A percentile compares a stretch with the other conserved stretches of the same genome.
phyloP scores from a whole-genome alignment of 2,797 vertebrate genomes.

The Apogon talboti region DNA sequence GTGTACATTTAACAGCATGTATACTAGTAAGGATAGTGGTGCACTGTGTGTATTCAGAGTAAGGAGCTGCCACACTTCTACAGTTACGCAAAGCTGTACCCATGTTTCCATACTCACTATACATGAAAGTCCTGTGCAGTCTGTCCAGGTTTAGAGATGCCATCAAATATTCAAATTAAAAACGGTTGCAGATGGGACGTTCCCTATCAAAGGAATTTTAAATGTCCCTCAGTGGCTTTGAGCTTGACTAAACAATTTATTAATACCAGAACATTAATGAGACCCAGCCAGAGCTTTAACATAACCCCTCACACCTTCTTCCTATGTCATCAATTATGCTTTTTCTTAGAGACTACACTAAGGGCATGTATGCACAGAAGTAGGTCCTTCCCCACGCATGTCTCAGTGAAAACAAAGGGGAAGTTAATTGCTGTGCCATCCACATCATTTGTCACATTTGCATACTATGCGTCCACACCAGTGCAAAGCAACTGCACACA shows the following conservation, averaged over 20 bases:
- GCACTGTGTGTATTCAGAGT: neutral
- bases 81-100: neutral
- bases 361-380: conserved; percentile 17
- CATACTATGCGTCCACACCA: conserved; percentile 25
- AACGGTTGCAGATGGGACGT: neutral
- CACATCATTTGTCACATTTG: conserved; percentile 22
- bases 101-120: neutral
- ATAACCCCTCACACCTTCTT: neutral
- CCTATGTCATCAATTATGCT: conserved; percentile 2
- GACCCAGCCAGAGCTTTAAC: neutral
- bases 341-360: conserved; percentile 3
- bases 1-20: conserved; percentile 1
- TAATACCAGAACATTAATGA: neutral
- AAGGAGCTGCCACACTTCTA: neutral
- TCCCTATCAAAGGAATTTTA: neutral
- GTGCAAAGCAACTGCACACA: conserved; percentile 12
- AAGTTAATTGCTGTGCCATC: conserved; percentile 17
- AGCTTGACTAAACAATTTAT: neutral
- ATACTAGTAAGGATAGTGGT: neutral
- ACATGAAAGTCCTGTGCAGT: neutral
- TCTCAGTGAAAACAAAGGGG: neutral
- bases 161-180: neutral
- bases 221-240: neutral
- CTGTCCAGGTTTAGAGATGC: neutral
- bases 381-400: neutral